A percentile compares a stretch with the other conserved stretches of the same genome.
These are phyloP conservation scores for Heteropelma amictum DNA, from an alignment of 2,888 invertebrate genomes.

Conservation along the genomic window DNA sequence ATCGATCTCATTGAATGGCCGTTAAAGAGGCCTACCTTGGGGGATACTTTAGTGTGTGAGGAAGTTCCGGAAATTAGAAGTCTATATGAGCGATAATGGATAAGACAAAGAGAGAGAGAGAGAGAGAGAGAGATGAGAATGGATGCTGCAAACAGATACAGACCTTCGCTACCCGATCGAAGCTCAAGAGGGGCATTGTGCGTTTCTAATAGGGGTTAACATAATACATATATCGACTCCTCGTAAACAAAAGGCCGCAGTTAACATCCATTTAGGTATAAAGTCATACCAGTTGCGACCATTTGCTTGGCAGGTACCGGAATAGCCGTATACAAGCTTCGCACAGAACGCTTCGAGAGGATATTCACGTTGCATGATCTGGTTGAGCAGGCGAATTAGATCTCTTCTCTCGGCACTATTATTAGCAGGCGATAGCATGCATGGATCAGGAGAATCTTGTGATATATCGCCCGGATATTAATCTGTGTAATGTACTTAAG, in stretches of 20 bases:
- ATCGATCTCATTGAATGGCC: constrained; percentile 54
- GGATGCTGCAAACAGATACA: background rate
- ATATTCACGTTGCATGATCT: constrained; percentile 45
- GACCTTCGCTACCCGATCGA: background rate
- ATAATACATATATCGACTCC: background rate
- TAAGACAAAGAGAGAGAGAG: background rate
- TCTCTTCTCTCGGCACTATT: constrained; percentile 29
- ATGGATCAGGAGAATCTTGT: constrained; percentile 39
- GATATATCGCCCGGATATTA: constrained; percentile 27
- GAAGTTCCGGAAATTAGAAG: constrained; percentile 50
- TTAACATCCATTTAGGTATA: background rate
- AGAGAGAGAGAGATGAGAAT: background rate
- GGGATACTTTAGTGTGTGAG: constrained; percentile 33
- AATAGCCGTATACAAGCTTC: background rate
- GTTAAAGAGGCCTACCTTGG: constrained; percentile 53
- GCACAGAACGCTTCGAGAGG: background rate
- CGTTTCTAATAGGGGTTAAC: background rate
- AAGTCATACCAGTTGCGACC: background rate
- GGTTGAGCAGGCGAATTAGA: constrained; percentile 45
- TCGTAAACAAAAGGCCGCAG: background rate
- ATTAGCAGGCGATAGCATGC: constrained; percentile 30
- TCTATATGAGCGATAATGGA: constrained; percentile 44
- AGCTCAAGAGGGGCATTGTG: background rate
- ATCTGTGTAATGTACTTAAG: no score
- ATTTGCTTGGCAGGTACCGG: background rate